Evolutionary conservation across 2,113 vertebrate species (phyloP), one percentile per base, ranked within the genome.

Genomic region (Myodes glareolus): DNA sequence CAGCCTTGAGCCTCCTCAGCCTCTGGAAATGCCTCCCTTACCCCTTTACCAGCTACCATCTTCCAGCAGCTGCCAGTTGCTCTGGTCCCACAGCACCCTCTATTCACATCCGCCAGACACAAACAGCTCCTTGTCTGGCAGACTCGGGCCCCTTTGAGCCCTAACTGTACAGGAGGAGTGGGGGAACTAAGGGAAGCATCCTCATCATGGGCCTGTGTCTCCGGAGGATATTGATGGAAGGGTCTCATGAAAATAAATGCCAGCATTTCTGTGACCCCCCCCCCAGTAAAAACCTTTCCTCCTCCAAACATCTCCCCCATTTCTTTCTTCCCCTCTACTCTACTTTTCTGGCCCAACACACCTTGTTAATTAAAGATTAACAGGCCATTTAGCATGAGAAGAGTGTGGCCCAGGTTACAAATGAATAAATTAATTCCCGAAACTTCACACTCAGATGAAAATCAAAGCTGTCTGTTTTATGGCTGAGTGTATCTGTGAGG

Each of bases 381-480:
- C 98, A 98, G 91, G 95, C 96, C 72, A 65, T 98, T 98, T 98
- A 98, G 97, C 97, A 97, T 96, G 88, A 97, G 97, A 97, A 97
- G 97, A 98, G 94, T 97, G 90, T 16, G 94, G 96, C 61, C 77
- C 82, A 97, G 10, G 86, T 97, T 0, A 0, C 50, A 96, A 94
- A 93, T 0, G n/a, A 98, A 98, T 98, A 97, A 98, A 98, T 98
- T 98, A 97, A 97, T 96, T 93, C 95, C 92, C 78, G 52, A 98
- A 98, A 98, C 97, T 98, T 98, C 96, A 94, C 4, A 78, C 95
- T 97, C 96, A 93, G 94, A 97, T 92, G 96, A 98, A 98, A 98
- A 98, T 98, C 98, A 98, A 98, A 98, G 97, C 97, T 98, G 97
- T 98, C 97, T 97, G 93, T 98, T 99, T 99, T 98, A 98, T 97